Evolutionary conservation across 2,797 vertebrate species (phyloP), one percentile per base, ranked within the genome.

Genomic region (Thalassophryne amazonica): DNA sequence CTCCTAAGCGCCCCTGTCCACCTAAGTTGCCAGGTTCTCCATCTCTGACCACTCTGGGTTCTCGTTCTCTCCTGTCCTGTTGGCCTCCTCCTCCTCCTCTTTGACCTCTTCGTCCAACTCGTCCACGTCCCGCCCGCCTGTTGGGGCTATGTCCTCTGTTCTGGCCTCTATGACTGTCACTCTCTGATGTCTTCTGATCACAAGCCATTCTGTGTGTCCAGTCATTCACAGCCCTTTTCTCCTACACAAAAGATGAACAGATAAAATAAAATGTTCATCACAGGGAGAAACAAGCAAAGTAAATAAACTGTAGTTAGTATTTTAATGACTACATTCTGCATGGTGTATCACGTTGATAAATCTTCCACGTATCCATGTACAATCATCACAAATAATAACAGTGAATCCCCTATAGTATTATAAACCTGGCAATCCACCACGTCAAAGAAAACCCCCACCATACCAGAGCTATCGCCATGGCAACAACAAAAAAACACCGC

Each of bases 151-250:
- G 64, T 16, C 16, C 47, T 19, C 57, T 60, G n/a, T 20, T 67
- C 10, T 1, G 68, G 37, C 78, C 54, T 68, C 78, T 23, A 52
- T 11, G 33, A 3, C 33, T 16, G 0, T 66, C 36, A 4, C 39
- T 22, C 38, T 89, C 90, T 1, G 81, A 70, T 0, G 40, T 61
- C 55, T 49, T 75, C 5, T 76, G 66, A 12, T 61, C 77, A 0
- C 73, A 80, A 21, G 76, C 80, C 0, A 50, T 14, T 15, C 33
- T 45, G 0, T 62, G 13, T 70, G 88, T 93, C 73, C 86, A 80
- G 43, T 92, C 90, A 2, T 90, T 92, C 11, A 91, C 78, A 0
- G 89, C 67, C 32, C 86, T 87, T 54, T 89, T 94, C 12, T 94
- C 94, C 94, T 95, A 61, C 20, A 30, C 38, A 25, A 42, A 50